A percentile compares a stretch with the other conserved stretches of the same genome.
Conservation (phyloP, 2,113 vertebrate genomes). For the Centrocercus urophasianus region DNA sequence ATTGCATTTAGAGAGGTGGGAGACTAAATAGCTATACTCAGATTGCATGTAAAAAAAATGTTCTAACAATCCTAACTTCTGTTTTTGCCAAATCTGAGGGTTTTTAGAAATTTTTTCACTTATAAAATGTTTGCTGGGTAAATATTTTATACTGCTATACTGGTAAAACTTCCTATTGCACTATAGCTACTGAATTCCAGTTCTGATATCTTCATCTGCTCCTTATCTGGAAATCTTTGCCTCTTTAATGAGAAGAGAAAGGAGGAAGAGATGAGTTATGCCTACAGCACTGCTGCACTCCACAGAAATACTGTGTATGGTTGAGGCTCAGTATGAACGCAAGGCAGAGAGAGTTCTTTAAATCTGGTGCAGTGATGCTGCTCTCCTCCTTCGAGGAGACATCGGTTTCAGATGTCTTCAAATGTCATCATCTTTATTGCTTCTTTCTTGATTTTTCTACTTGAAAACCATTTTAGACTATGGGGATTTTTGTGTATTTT, state of each 20-base stretch:
- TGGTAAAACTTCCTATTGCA: background rate
- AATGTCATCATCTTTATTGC: background rate
- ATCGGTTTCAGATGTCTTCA: background rate
- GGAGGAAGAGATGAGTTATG: background rate
- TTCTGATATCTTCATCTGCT: background rate
- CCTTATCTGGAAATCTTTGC: background rate
- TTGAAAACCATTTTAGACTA: background rate
- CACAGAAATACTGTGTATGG: background rate
- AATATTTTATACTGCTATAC: background rate
- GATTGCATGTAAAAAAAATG: background rate
- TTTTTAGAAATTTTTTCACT: background rate
- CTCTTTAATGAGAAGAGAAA: background rate
- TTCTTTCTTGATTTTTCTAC: background rate
- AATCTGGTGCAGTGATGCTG: background rate
- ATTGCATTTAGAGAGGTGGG: background rate
- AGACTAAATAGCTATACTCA: background rate
- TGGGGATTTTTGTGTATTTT: background rate
- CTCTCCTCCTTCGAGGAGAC: background rate
- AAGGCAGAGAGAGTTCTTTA: background rate
- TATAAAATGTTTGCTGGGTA: background rate
- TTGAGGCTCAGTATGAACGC: background rate
- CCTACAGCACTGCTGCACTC: background rate
- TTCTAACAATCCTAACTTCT: background rate
- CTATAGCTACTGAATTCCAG: background rate
- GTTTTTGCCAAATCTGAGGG: background rate